Base-by-base conservation (phyloP, 2,797 vertebrate species). In the Leucoraja ocellata region DNA sequence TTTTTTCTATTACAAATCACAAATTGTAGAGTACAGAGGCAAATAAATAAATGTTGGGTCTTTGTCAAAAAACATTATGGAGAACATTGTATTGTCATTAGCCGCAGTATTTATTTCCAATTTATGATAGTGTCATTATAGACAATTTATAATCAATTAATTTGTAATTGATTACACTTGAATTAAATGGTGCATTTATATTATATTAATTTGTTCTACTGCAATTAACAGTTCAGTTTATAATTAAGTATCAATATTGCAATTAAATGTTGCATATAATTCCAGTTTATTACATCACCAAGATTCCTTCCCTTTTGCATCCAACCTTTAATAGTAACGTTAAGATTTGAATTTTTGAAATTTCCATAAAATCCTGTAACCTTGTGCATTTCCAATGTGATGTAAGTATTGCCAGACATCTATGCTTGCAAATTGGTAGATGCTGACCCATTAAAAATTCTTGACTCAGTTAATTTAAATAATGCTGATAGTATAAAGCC, bases 71-170 rank as follows among this genome's bases (percentile, higher is more conserved):
- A 46, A 46, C 46, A 46, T 46, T 46, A 46, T 46, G 4, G 46
- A 46, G 46, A 3, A 3, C 46, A 4, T 46, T 46, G 46, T 88
- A 65, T 2, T 88, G 6, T 13, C 14, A 88, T 88, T 88, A 65
- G 32, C 61, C 28, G n/a, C 83, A 61, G 54, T 28, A n/a, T 63
- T 63, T 65, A 88, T 88, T 32, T 88, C 63, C 63, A 88, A 88
- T 36, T 68, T 68, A 68, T 88, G 65, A 88, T 88, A 36, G n/a
- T 68, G 16, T 63, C 68, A 88, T 88, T 68, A 88, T 65, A 88
- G 13, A 36, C 63, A 5, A 88, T 68, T 88, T 88, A 68, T 68
- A 68, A 36, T 21, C 2, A 84, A 61, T 84, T 83, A 88, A 36
- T 88, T 88, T 86, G 11, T 65, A 63, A 86, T 63, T 86, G n/a